Evolutionary conservation across 2,888 invertebrate species (phyloP).

Genomic region (Arrhopalites spinosus): DNA sequence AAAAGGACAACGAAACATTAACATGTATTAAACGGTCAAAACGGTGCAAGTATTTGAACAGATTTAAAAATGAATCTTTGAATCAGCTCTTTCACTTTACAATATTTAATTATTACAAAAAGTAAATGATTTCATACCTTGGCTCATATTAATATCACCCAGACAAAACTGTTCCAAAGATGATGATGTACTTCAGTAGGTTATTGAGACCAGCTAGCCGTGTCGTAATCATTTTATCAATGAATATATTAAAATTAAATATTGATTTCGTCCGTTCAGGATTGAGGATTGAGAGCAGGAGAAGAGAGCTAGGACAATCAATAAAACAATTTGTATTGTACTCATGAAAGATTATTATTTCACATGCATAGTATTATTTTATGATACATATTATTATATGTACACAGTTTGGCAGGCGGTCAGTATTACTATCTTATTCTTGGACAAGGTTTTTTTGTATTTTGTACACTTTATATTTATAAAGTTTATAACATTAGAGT

Average conservation of each 20-base stretch:
- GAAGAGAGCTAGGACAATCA: background rate
- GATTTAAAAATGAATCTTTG: too few species aligned
- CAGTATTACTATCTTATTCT: too few species aligned
- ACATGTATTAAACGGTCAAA: too few species aligned
- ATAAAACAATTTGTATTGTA: background rate
- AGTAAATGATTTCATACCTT: background rate
- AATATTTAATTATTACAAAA: background rate
- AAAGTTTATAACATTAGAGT: too few species aligned
- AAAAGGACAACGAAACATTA: background rate
- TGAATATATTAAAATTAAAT: background rate
- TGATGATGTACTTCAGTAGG: background rate
- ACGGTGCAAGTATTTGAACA: too few species aligned
- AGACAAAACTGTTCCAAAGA: constrained; percentile 4
- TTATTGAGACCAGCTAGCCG: background rate
- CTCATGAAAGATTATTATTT: too few species aligned
- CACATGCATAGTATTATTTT: too few species aligned
- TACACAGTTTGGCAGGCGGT: too few species aligned
- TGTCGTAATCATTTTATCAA: constrained; percentile 19
- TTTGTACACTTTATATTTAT: too few species aligned
- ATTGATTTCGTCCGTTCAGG: background rate
- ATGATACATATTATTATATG: too few species aligned
- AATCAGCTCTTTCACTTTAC: background rate
- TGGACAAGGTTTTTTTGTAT: too few species aligned
- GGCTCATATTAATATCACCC: background rate
- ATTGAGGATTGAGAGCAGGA: background rate